Evolutionary conservation across 2,888 invertebrate species (phyloP).

Genomic region (Abrostola tripartita): DNA sequence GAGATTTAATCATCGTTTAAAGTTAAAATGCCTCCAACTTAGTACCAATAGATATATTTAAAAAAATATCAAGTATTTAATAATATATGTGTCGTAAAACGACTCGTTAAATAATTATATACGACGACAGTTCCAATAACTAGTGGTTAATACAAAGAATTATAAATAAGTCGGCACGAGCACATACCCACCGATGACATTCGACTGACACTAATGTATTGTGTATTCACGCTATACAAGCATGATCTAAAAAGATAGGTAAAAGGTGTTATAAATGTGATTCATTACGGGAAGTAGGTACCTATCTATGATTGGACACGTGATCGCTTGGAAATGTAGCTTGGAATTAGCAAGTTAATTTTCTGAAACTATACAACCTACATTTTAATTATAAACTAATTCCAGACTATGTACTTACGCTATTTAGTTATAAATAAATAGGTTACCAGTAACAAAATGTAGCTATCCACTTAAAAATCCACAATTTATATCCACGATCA

Average conservation of each 20-base stretch:
- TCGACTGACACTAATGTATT: conserved; percentile 35
- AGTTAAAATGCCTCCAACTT: no score
- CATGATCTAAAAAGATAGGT: conserved; percentile 7
- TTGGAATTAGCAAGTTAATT: no score
- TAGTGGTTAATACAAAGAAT: conserved; percentile 47
- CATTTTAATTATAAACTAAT: no score
- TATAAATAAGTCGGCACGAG: conserved; percentile 18
- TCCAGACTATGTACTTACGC: no score
- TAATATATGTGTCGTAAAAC: conserved; percentile 15
- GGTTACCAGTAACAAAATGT: conserved; percentile 1
- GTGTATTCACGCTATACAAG: conserved; percentile 18
- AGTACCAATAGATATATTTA: no score
- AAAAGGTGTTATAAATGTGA: background rate
- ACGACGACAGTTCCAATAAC: conserved; percentile 53
- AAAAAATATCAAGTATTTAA: no score
- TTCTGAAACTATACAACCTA: no score
- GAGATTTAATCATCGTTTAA: background rate
- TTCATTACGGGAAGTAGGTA: no score
- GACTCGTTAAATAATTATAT: conserved; percentile 40
- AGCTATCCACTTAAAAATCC: conserved; percentile 9
- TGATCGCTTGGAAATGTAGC: no score
- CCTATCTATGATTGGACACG: no score
- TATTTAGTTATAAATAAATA: background rate
- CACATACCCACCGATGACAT: conserved; percentile 6
- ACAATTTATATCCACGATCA: conserved; percentile 22